These are phyloP conservation scores for Batillaria attramentaria DNA, from an alignment of 1,140 invertebrate genomes.

Conservation along the genomic window DNA sequence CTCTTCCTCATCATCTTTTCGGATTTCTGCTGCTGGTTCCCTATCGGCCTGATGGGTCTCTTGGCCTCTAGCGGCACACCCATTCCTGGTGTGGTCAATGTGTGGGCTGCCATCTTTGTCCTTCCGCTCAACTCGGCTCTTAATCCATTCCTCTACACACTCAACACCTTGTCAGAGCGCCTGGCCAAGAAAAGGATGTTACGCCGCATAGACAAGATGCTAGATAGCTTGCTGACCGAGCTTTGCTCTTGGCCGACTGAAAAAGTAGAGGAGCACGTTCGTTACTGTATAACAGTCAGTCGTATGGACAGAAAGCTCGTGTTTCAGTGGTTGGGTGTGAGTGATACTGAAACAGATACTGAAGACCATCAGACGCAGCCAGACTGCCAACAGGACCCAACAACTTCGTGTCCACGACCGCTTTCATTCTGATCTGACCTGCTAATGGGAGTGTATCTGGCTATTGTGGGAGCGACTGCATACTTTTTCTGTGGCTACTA, in stretches of 20 bases:
- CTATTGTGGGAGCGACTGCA: too few relatives aligned
- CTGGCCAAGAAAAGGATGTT: not conserved
- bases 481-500: too few relatives aligned
- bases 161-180: not conserved
- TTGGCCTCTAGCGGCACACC: slow-evolving; percentile 35
- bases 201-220: not conserved
- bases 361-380: too few relatives aligned
- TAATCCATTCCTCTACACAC: slow-evolving; percentile 51
- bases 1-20: slow-evolving; percentile 40
- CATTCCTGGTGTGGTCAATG: slow-evolving; percentile 49
- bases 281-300: not conserved
- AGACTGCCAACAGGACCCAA: too few relatives aligned
- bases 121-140: slow-evolving; percentile 50
- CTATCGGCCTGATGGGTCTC: slow-evolving; percentile 36
- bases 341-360: too few relatives aligned
- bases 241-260: not conserved
- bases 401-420: too few relatives aligned
- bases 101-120: slow-evolving; percentile 45
- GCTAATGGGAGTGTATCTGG: too few relatives aligned
- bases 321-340: too few relatives aligned
- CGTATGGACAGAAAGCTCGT: not conserved
- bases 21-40: slow-evolving; percentile 43
- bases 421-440: too few relatives aligned
- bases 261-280: not conserved
- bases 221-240: not conserved